Evolutionary conservation across 1,140 invertebrate species (phyloP).

Genomic region (Sitophilus oryzae): DNA sequence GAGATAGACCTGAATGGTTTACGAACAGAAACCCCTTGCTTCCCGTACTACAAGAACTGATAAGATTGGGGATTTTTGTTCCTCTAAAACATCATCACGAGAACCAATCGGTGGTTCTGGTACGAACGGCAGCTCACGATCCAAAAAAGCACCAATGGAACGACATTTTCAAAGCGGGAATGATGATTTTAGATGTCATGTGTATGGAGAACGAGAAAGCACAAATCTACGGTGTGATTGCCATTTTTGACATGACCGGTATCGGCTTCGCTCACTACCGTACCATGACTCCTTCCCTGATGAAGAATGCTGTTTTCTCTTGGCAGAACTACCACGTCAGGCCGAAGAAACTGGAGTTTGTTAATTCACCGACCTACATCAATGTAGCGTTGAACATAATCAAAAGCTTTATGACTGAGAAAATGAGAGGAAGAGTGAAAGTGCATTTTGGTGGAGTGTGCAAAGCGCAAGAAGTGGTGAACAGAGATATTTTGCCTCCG

Average conservation of each 20-base stretch:
- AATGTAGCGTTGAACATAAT: slow-evolving; percentile 64
- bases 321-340: slow-evolving; percentile 68
- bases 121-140: slow-evolving; percentile 52
- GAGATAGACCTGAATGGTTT: slow-evolving; percentile 54
- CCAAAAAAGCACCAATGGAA: slow-evolving; percentile 50
- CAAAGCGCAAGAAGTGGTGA: slow-evolving; percentile 45
- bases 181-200: slow-evolving; percentile 55
- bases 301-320: slow-evolving; percentile 54
- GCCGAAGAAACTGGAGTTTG: slow-evolving; percentile 61
- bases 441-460: slow-evolving; percentile 46
- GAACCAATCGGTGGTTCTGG: slow-evolving; percentile 52
- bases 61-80: slow-evolving; percentile 54
- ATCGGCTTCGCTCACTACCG: slow-evolving; percentile 54
- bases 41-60: slow-evolving; percentile 52
- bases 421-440: slow-evolving; percentile 54
- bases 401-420: slow-evolving; percentile 64
- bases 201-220: slow-evolving; percentile 46
- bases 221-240: slow-evolving; percentile 54
- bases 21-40: slow-evolving; percentile 52
- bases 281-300: slow-evolving; percentile 52
- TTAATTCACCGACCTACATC: slow-evolving; percentile 62
- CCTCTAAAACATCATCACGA: slow-evolving; percentile 46
- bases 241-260: slow-evolving; percentile 56
- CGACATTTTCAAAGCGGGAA: slow-evolving; percentile 54
- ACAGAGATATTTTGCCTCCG: slow-evolving; percentile 49